Conservation (phyloP, 2,113 vertebrate species). For the Nettapus auritus region DNA sequence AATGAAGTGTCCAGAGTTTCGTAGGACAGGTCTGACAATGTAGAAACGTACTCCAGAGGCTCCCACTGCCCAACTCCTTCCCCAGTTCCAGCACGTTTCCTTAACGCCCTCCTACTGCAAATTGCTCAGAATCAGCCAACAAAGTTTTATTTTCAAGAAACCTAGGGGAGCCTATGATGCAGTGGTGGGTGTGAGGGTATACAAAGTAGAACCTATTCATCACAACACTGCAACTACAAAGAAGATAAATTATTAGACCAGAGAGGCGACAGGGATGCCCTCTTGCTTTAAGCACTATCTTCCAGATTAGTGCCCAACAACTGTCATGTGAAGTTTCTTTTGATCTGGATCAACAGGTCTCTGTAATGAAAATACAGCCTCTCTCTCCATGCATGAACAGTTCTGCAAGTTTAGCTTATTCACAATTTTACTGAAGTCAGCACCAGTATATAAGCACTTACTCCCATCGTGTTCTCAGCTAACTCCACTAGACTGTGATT, state of each 20-base stretch:
- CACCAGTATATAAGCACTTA: not conserved
- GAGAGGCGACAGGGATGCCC: not conserved
- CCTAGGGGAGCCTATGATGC: not conserved
- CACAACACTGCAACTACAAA: not conserved
- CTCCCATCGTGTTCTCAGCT: not conserved
- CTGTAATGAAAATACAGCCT: not conserved
- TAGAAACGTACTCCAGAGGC: not conserved
- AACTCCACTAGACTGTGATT: not conserved
- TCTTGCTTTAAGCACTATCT: not conserved
- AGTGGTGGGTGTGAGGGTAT: not conserved
- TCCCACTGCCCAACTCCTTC: not conserved
- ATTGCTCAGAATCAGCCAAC: not conserved
- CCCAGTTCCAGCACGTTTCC: not conserved
- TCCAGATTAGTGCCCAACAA: not conserved
- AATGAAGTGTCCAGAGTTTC: not conserved
- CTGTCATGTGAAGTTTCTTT: not conserved
- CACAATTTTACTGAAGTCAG: not conserved
- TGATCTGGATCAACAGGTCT: not conserved
- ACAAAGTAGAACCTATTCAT: not conserved
- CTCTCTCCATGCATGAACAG: not conserved
- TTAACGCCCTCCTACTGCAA: not conserved
- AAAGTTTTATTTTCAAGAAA: not conserved
- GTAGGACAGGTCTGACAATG: not conserved
- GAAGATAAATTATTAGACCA: not conserved
- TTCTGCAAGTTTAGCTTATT: not conserved